Evolutionary conservation across 2,888 invertebrate species (phyloP).

Genomic region (Copidosoma aretas): DNA sequence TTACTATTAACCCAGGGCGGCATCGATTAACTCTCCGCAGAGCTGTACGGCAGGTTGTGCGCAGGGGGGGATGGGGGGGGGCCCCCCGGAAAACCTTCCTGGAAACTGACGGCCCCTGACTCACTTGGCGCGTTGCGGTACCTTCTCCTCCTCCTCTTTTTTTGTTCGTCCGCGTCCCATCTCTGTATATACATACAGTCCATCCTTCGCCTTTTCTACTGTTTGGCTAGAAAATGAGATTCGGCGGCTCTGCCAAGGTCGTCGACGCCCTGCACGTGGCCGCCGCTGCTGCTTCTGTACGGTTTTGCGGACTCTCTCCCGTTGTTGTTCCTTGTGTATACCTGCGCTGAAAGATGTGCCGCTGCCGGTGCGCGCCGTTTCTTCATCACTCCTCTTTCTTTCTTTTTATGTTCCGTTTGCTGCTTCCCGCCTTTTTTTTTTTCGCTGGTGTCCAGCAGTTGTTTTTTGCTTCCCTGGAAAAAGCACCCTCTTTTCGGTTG

Average conservation of each 20-base stretch:
- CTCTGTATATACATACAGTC: too few relatives aligned
- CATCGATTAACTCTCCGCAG: too few relatives aligned
- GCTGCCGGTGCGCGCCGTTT: too few relatives aligned
- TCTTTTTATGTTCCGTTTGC: background rate
- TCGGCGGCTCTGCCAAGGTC: conserved; percentile 45
- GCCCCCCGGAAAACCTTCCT: conserved; percentile 46
- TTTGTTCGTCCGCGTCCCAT: too few relatives aligned
- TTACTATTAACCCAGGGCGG: too few relatives aligned
- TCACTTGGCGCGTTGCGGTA: background rate
- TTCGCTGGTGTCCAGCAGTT: background rate
- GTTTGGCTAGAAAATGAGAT: background rate
- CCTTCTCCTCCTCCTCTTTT: too few relatives aligned
- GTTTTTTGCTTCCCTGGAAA: background rate
- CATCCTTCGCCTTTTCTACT: too few relatives aligned
- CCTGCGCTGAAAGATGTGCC: background rate
- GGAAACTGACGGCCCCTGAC: conserved; percentile 35
- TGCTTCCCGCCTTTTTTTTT: background rate
- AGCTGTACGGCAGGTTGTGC: background rate
- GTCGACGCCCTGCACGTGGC: conserved; percentile 38
- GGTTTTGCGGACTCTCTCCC: background rate
- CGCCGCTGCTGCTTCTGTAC: too few relatives aligned
- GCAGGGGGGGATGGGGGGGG: background rate
- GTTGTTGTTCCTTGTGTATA: background rate
- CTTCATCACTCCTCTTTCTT: background rate
- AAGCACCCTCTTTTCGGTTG: too few relatives aligned